Base-by-base conservation (phyloP, 2,113 vertebrate species). In the Phycodurus eques region DNA sequence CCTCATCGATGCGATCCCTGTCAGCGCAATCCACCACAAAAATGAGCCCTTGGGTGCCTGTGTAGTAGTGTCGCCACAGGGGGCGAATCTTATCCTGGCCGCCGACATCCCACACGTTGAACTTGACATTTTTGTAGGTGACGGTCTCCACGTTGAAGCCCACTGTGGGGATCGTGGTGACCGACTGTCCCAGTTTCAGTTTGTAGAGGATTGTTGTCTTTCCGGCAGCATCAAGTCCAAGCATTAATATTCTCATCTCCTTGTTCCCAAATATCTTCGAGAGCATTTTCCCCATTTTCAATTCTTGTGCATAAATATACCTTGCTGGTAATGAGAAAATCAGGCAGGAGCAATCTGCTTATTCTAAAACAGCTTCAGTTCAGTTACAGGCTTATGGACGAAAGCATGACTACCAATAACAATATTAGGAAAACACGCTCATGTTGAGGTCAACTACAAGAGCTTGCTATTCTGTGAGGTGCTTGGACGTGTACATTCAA, bases 191-290 rank as follows among this genome's bases (percentile, higher is more conserved):
- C 66, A 99, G 93, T 94, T 99, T 99, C 81, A 99, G 92, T 93
- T 99, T 99, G 92, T 99, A 99, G 80, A 99, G 95, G 87, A 99
- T 99, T 74, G 98, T 99, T 51, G 98, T 99, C 91, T 99, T 99
- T 71, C 97, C 97, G 11, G 98, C 97, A 17, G 98, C 98, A 83
- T 99, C 98, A 84, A 99, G 92, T 88, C 98, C 98, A 78, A 99
- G 92, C 98, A 99, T 99, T 92, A 99, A 90, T 95, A 99, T 98
- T 93, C 98, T 96, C 97, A 99, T 99, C 91, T 99, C 98, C 94
- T 99, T 99, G 95, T 99, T 99, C 83, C 97, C 96, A 89, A 99
- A 99, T 85, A 99, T 99, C 89, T 99, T 99, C 73, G 98, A 99
- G 70, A 99, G 94, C 94, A 98, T 93, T 91, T 99, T 99, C 91